Base-by-base conservation (phyloP, 2,888 invertebrate species). In the Cordilura impudica region DNA sequence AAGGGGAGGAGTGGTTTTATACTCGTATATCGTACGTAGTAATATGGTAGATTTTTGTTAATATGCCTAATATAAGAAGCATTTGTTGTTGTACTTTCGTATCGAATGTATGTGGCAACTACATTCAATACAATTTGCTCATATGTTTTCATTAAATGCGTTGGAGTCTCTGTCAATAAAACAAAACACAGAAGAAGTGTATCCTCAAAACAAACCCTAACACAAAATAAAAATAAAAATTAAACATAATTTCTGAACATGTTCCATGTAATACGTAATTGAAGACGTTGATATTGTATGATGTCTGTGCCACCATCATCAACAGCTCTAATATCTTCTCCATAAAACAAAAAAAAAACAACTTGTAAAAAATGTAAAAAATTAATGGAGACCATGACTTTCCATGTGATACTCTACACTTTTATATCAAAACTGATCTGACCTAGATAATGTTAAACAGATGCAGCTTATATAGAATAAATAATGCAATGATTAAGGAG, bases 241-340 rank as follows among this genome's bases (percentile, higher is more conserved):
- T 23, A 23, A 73, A 72, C 35, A 61, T 43, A 5, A 49, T 61
- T 71, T 74, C 39, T 67, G 14, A 78, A 78, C 69, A 69, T 78
- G 58, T 65, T 58, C 58, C 63, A 21, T 63, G 63, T 67, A 56
- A 72, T 69, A 26, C 65, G 63, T 60, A 78, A 78, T 75, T 67
- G 80, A 79, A 67, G 75, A 67, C 51, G 67, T 58, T 69, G 60
- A 73, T 35, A 69, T 45, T 73, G 43, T 35, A 23, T 72, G 73
- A 80, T 75, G 75, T 65, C 65, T 72, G 63, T 80, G 76, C 72
- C 80, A 71, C 69, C 73, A 73, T 18, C 58, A 45, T 29, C 35
- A 78, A n/a, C 60, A 31, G 12, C 65, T 76, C 29, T 53, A 43
- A 71, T 65, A 7, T 69, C 7, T 69, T 51, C 14, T 51, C 43